Evolutionary conservation across 2,797 vertebrate genomes (phyloP), one percentile per base, ranked within the genome.

Genomic region (Rhabdophis nuchalis): DNA sequence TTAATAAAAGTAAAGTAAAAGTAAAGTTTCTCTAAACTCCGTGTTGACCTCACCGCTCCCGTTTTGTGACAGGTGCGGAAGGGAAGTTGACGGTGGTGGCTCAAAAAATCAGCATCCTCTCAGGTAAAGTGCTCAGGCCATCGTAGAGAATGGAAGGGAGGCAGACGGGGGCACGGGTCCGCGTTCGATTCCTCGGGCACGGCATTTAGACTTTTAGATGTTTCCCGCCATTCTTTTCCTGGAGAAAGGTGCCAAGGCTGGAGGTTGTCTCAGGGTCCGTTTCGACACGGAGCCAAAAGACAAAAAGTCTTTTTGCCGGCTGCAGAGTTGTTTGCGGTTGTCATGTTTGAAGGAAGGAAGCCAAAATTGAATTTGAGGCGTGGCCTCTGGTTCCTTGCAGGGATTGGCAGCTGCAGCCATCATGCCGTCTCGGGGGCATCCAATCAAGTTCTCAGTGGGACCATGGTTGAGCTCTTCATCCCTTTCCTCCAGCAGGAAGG

Each of bases 401-500:
- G 99, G 52, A 98, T 99, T 68, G 98, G 98, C 89, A 99, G 99
- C 94, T 98, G 99, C 96, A 99, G 99, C 97, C 98, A 98, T 93
- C 99, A 99, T 0, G 97, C 97, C 0, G 99, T 99, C 90, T 98
- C 99, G 18, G 99, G 99, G 91, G 94, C 98, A 16, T 99, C 99
- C 87, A 98, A 97, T 96, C 99, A 99, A 97, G 97, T 97, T 91
- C 97, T 99, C 90, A 98, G 98, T 95, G 98, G 98, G 91, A 97
- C 97, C 0, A 92, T 99, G 72, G 96, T 98, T n/a, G 97, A 99
- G 90, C 98, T 99, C 96, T 99, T 99, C 96, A 98, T 99, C 95
- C 99, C 99, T 0, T 99, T 98, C 94, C 97, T 99, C 93, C 99
- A 99, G 93, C 99, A 99, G 96, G 99, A 99, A 98, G 99, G 99